These are phyloP conservation scores for Sus cebifrons DNA, from an alignment of 2,797 vertebrate genomes.

Conservation along the genomic window DNA sequence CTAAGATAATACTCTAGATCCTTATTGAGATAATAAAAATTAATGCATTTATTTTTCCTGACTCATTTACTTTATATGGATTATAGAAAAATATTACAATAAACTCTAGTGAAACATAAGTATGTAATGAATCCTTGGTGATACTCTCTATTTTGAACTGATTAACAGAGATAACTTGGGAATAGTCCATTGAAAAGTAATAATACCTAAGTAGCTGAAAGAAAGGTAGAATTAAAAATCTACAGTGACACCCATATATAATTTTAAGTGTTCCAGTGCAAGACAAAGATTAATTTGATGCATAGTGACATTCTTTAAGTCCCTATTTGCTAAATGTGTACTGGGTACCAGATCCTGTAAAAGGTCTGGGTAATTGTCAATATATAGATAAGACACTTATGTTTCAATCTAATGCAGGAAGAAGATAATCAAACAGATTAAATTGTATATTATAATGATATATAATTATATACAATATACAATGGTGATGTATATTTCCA, in stretches of 20 bases:
- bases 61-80: not conserved
- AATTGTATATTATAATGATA: not conserved
- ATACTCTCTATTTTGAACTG: not conserved
- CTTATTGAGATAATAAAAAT: not conserved
- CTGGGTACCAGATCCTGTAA: not conserved
- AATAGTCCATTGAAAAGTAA: not conserved
- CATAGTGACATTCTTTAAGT: not conserved
- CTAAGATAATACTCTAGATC: not conserved
- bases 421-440: not conserved
- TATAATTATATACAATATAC: not conserved
- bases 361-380: not conserved
- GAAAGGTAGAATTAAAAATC: not conserved
- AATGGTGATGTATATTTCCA: not conserved
- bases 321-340: not conserved
- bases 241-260: not conserved
- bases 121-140: not conserved
- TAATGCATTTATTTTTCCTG: not conserved
- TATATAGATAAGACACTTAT: not conserved
- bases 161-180: not conserved
- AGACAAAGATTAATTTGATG: not conserved
- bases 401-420: not conserved
- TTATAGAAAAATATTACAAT: not conserved
- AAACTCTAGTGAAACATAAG: not conserved
- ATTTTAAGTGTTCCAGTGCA: not conserved
- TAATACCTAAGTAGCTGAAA: not conserved